These are phyloP conservation scores for Anabacerthia variegaticeps DNA, from an alignment of 2,797 vertebrate genomes.

Conservation along the genomic window DNA sequence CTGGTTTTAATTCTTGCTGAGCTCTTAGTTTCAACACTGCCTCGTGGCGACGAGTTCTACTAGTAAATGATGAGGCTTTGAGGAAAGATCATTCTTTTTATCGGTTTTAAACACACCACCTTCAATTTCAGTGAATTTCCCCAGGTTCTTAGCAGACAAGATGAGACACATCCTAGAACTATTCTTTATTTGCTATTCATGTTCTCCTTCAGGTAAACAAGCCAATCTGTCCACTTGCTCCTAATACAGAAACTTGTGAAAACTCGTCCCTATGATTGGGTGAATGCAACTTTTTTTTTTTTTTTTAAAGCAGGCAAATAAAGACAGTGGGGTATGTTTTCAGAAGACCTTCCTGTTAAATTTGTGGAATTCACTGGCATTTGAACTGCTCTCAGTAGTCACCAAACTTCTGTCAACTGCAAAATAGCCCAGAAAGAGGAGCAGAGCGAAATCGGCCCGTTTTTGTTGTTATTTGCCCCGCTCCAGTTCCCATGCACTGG, in stretches of 20 bases:
- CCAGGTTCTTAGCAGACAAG: conserved; percentile 16
- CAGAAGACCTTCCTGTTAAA: not conserved
- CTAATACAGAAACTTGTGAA: conserved; percentile 42
- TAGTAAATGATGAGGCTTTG: conserved; percentile 26
- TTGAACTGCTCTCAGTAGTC: not conserved
- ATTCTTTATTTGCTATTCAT: conserved; percentile 49
- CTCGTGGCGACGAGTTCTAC: not conserved
- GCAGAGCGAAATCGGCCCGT: not conserved
- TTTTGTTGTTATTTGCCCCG: not conserved
- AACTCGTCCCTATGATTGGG: not conserved
- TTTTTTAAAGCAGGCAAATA: not conserved
- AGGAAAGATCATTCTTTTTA: conserved; percentile 44
- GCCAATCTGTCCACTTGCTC: conserved; percentile 16
- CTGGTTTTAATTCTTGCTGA: conserved; percentile 48
- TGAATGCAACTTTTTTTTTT: not conserved
- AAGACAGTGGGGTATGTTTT: not conserved
- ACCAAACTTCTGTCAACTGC: not conserved
- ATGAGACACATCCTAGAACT: conserved; percentile 44
- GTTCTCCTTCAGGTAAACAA: conserved; percentile 47
- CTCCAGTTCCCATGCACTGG: conserved; percentile 26
- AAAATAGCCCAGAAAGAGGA: not conserved
- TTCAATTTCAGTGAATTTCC: conserved; percentile 53
- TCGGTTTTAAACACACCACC: conserved; percentile 41
- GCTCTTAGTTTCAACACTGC: conserved; percentile 54
- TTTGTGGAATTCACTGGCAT: not conserved